Percentiles rank a stretch among this genome's conserved stretches.
These are phyloP conservation scores for Acrocephalus kingi DNA, from an alignment of 2,113 vertebrate species.

Conservation along the genomic window DNA sequence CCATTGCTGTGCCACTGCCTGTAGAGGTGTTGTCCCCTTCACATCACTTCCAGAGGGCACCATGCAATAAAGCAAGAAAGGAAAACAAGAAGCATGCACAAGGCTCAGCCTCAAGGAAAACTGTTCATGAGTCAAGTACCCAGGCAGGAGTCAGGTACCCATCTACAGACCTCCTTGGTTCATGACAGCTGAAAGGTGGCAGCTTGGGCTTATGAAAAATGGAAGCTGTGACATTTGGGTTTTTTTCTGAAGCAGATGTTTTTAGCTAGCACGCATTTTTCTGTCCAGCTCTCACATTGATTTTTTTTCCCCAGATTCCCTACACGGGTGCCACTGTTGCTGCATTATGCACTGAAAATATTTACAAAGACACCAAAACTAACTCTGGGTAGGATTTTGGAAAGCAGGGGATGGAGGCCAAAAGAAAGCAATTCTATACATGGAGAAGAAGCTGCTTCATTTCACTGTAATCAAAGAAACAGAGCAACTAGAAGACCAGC, in stretches of 20 bases:
- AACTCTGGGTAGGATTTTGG: not conserved
- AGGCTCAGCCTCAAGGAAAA: not conserved
- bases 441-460: not conserved
- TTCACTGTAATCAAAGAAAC: not conserved
- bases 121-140: too few relatives aligned
- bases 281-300: not conserved
- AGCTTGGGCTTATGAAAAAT: not conserved
- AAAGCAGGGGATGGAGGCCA: not conserved
- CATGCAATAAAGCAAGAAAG: not conserved
- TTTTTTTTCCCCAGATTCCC: not conserved
- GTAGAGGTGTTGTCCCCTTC: fast-evolving
- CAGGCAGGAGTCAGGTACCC: not conserved
- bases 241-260: constrained; percentile 7
- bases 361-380: not conserved
- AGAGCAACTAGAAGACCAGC: not conserved
- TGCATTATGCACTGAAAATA: not conserved
- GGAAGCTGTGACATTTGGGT: not conserved
- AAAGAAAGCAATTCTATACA: not conserved
- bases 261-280: not conserved
- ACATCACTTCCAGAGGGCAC: not conserved
- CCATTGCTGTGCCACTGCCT: not conserved
- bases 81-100: fast-evolving
- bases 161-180: not conserved
- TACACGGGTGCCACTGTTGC: not conserved
- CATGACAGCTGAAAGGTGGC: not conserved